These are phyloP conservation scores for Synergus gifuensis DNA, from an alignment of 2,888 invertebrate genomes.

Conservation along the genomic window DNA sequence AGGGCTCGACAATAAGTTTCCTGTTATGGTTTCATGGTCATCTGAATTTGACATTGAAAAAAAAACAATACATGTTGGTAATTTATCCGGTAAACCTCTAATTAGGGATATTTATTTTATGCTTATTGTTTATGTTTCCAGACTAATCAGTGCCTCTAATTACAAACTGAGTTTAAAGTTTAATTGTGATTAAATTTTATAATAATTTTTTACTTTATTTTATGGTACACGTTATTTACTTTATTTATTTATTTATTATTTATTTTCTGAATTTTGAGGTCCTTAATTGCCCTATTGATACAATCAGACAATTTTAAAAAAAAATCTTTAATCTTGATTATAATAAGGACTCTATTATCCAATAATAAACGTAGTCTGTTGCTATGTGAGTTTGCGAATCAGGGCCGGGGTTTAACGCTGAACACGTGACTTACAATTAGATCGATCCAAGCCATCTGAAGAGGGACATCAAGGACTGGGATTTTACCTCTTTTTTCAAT, in stretches of 20 bases:
- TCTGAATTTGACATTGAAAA: constrained; percentile 36
- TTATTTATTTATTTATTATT: no score
- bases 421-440: constrained; percentile 64
- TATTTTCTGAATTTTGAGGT: no score
- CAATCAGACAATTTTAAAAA: no score
- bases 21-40: constrained; percentile 38
- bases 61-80: constrained; percentile 16
- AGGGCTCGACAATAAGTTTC: constrained; percentile 33
- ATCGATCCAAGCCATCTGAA: constrained; percentile 61
- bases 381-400: constrained; percentile 67
- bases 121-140: neutral
- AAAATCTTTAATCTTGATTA: no score
- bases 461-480: constrained; percentile 16
- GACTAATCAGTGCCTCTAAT: neutral
- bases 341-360: no score
- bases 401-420: constrained; percentile 61
- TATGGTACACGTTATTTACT: no score
- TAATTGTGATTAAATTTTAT: neutral
- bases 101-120: neutral
- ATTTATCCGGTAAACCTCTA: neutral
- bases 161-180: neutral
- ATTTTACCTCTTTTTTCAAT: neutral
- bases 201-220: neutral
- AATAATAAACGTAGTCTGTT: constrained; percentile 55
- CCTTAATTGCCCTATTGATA: no score